Evolutionary conservation across 64 coral and sea anemone species (phyloP).

Genomic region (Catalaphyllia jardinei): DNA sequence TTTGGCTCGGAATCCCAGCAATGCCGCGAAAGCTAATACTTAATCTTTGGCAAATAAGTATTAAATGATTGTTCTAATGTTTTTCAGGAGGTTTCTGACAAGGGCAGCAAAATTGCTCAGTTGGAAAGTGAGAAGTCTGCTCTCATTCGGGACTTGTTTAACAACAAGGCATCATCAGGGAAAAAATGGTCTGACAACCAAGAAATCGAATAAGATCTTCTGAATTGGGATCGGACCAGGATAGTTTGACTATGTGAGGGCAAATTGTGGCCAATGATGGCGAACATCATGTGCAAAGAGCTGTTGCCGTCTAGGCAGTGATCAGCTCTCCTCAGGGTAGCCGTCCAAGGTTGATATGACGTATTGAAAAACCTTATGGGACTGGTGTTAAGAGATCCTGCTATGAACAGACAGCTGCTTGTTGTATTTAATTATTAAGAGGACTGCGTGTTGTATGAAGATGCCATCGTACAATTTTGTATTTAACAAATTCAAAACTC

Average conservation of each 20-base stretch:
- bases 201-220: conserved; percentile 16
- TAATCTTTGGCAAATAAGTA: not conserved
- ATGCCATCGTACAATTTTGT: no score
- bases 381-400: no score
- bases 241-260: not conserved
- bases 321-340: no score
- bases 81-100: conserved; percentile 70
- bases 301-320: no score
- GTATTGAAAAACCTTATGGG: no score
- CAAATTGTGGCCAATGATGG: not conserved
- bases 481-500: no score
- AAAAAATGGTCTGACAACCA: conserved; percentile 32
- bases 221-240: not conserved
- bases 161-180: conserved; percentile 45
- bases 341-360: no score
- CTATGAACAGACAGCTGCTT: no score
- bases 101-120: conserved; percentile 72
- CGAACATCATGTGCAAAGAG: not conserved
- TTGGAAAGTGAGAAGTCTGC: conserved; percentile 86
- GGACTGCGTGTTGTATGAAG: no score
- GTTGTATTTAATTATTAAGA: no score
- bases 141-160: conserved; percentile 82
- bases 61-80: not conserved
- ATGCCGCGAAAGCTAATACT: not conserved
- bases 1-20: no score